These are phyloP conservation scores for Azorinus chamasolen DNA, from an alignment of 2,888 invertebrate species.

Conservation along the genomic window DNA sequence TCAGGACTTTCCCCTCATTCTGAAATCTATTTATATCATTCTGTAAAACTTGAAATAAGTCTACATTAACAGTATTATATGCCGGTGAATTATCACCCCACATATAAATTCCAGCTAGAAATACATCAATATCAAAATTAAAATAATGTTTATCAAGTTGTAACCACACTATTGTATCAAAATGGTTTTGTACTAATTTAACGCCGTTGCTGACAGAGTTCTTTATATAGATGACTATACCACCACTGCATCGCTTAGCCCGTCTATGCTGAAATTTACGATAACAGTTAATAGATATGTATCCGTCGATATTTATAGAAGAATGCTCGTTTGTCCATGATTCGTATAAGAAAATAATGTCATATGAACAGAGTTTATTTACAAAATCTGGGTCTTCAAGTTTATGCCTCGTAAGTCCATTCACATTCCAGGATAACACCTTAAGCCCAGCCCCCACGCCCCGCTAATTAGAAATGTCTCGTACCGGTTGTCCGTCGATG, in stretches of 20 bases:
- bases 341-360: conserved; percentile 16
- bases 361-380: conserved; percentile 8
- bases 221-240: conserved; percentile 11
- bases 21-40: conserved; percentile 28
- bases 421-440: conserved; percentile 23
- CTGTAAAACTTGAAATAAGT: conserved; percentile 30
- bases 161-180: conserved; percentile 40
- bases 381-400: conserved; percentile 11
- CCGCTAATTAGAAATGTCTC: too few relatives aligned
- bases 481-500: too few relatives aligned
- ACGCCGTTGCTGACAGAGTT: conserved; percentile 5
- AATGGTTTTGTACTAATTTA: conserved; percentile 9
- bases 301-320: conserved; percentile 4
- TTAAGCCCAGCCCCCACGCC: conserved; percentile 6
- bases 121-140: conserved; percentile 13
- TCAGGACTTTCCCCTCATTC: conserved; percentile 14
- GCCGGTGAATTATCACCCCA: conserved; percentile 33
- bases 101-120: conserved; percentile 18
- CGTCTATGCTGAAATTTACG: conserved; percentile 18
- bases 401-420: conserved; percentile 13
- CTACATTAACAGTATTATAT: conserved; percentile 23
- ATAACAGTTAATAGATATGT: conserved; percentile 2
- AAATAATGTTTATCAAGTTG: conserved; percentile 17
- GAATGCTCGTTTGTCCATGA: conserved; percentile 8
- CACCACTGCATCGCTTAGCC: conserved; percentile 15